Percentiles rank a stretch among this genome's conserved stretches.
phyloP scores from a whole-genome alignment of 1,140 invertebrate species.

The Subanguina moxae region DNA sequence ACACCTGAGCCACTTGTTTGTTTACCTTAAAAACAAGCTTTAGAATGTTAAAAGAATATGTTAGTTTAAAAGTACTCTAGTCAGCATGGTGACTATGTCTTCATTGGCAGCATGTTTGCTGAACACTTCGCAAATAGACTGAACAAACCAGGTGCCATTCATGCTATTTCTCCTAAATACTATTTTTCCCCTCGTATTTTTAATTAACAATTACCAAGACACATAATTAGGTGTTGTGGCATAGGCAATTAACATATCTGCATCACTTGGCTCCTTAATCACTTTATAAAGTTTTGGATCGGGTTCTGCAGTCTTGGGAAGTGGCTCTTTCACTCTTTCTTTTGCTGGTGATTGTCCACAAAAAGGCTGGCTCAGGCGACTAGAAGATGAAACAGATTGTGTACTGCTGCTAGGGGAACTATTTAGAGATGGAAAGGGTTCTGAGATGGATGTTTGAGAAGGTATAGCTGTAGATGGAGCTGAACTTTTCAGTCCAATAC shows the following conservation, averaged over 20 bases:
- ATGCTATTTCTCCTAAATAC: constrained; percentile 62
- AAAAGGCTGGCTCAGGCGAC: background rate
- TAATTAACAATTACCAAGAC: constrained; percentile 61
- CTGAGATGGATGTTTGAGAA: background rate
- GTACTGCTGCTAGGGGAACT: background rate
- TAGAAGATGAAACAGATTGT: background rate
- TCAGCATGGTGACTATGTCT: constrained; percentile 69
- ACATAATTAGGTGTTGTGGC: constrained; percentile 68
- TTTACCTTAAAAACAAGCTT: constrained; percentile 33
- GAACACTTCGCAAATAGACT: constrained; percentile 71
- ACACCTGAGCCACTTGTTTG: constrained; percentile 19
- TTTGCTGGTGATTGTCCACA: background rate
- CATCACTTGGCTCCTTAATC: constrained; percentile 41
- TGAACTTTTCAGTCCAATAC: too few relatives aligned
- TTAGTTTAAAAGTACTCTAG: constrained; percentile 40
- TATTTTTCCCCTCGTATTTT: too few relatives aligned
- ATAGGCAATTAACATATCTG: constrained; percentile 69
- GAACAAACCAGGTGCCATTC: constrained; percentile 73
- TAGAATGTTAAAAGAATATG: constrained; percentile 9
- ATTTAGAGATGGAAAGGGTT: background rate
- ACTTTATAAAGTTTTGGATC: background rate
- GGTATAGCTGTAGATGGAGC: background rate
- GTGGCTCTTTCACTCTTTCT: background rate
- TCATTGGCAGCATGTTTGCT: constrained; percentile 68
- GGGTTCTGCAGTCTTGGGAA: background rate